Conservation (phyloP, 1,140 invertebrate species). For the Paralvinella palmiformis region DNA sequence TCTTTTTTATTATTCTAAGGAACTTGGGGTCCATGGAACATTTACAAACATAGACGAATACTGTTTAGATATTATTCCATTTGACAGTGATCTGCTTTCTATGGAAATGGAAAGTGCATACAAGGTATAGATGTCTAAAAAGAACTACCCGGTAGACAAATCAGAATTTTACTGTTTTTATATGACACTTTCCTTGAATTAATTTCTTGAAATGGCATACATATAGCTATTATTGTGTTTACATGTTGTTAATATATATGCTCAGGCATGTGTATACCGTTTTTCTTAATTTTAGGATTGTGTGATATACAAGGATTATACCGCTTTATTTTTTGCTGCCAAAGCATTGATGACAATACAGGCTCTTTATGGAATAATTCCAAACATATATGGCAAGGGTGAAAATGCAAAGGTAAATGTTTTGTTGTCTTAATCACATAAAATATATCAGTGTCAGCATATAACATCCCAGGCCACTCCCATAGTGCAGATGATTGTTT, state of each 20-base stretch:
- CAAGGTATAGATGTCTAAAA: slow-evolving; percentile 41
- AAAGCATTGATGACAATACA: slow-evolving; percentile 80
- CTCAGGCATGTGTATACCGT: no score
- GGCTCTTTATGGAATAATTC: slow-evolving; percentile 80
- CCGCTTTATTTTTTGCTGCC: slow-evolving; percentile 79
- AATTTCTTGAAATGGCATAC: no score
- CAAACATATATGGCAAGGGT: slow-evolving; percentile 84
- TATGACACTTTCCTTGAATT: no score
- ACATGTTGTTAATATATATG: no score
- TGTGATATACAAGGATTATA: slow-evolving; percentile 80
- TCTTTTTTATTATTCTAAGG: slow-evolving; percentile 55
- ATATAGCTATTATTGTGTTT: no score
- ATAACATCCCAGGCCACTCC: no score
- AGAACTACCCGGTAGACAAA: not conserved
- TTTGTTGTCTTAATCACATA: slow-evolving; percentile 6
- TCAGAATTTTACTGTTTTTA: no score
- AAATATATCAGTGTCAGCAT: no score
- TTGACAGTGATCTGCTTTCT: slow-evolving; percentile 87
- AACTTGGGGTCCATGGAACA: slow-evolving; percentile 71
- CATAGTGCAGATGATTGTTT: no score
- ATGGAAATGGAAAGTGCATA: slow-evolving; percentile 81
- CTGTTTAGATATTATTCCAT: slow-evolving; percentile 78
- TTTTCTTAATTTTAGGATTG: slow-evolving; percentile 63
- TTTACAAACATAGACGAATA: slow-evolving; percentile 78
- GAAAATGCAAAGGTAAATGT: slow-evolving; percentile 62